Conservation (phyloP, 2,888 invertebrate genomes). For the Keiferia lycopersicella region DNA sequence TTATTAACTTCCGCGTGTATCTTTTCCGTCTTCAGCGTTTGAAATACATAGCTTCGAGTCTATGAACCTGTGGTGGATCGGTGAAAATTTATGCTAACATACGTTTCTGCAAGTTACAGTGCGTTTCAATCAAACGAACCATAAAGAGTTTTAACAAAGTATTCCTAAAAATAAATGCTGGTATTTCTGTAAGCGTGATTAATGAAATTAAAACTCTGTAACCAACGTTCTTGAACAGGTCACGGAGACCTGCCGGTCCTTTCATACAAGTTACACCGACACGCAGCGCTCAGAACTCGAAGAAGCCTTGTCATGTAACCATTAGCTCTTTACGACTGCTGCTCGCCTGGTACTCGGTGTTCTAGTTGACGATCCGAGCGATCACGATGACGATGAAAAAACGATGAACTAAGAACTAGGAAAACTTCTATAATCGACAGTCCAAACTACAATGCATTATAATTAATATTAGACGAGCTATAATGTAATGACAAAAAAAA, state of each 20-base stretch:
- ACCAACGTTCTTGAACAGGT: constrained; percentile 21
- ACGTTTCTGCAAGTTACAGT: neutral
- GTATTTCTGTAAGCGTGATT: constrained; percentile 7
- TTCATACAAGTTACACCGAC: constrained; percentile 54
- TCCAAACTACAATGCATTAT: constrained; percentile 19
- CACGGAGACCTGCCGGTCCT: constrained; percentile 46
- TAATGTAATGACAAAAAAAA: constrained; percentile 39
- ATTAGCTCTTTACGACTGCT: constrained; percentile 50
- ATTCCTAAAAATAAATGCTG: neutral
- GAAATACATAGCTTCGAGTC: constrained; percentile 25
- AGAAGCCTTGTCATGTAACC: constrained; percentile 44
- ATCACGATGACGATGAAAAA: constrained; percentile 55
- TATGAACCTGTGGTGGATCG: constrained; percentile 22
- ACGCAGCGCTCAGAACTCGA: constrained; percentile 51
- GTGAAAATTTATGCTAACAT: constrained; percentile 10
- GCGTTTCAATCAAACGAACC: neutral
- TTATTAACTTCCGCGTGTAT: constrained; percentile 64
- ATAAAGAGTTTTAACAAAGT: neutral
- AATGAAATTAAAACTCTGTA: constrained; percentile 12
- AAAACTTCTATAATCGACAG: constrained; percentile 21
- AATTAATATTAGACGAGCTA: constrained; percentile 28
- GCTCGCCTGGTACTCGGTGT: constrained; percentile 70
- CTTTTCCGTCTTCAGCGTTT: constrained; percentile 40
- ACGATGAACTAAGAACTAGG: constrained; percentile 20
- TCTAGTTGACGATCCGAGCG: constrained; percentile 78